These are phyloP conservation scores for Amphiura filiformis DNA, from an alignment of 35 echinoderm and acorn worm species.

Conservation along the genomic window DNA sequence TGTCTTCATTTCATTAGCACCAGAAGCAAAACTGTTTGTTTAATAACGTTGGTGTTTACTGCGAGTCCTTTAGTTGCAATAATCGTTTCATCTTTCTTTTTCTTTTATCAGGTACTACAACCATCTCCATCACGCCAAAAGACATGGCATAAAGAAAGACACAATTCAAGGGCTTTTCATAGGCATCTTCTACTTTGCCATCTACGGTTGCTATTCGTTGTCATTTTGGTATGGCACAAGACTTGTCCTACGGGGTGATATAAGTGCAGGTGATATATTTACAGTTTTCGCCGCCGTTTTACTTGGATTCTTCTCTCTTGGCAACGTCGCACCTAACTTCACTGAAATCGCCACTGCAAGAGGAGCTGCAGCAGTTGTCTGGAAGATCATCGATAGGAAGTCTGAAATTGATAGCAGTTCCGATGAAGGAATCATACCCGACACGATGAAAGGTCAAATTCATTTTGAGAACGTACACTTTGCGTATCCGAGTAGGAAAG, in stretches of 20 bases:
- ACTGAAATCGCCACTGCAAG: conserved; percentile 74
- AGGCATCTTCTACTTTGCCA: conserved; percentile 53
- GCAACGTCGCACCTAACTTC: conserved; percentile 66
- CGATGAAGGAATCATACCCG: conserved; percentile 35
- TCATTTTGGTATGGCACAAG: conserved; percentile 82
- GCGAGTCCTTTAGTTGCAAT: too few species aligned
- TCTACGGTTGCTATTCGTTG: conserved; percentile 55
- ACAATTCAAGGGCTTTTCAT: conserved; percentile 10
- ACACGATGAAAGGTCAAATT: conserved; percentile 45
- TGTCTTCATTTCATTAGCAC: too few species aligned
- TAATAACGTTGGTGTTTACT: too few species aligned
- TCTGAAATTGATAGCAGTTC: conserved; percentile 53
- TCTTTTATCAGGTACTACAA: conserved; percentile 24
- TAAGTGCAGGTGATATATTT: conserved; percentile 69
- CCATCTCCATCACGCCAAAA: conserved; percentile 37
- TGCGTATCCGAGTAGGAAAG: conserved; percentile 44
- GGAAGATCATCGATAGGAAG: conserved; percentile 76
- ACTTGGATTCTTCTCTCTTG: conserved; percentile 86
- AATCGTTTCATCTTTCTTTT: neutral
- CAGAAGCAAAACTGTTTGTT: too few species aligned
- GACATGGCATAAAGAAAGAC: conserved; percentile 47
- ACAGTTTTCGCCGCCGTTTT: conserved; percentile 64
- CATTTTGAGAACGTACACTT: conserved; percentile 65
- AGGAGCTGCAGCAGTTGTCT: conserved; percentile 75
- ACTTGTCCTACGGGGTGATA: conserved; percentile 36